Conservation (phyloP, 2,888 invertebrate genomes). For the Melanostoma scalare region DNA sequence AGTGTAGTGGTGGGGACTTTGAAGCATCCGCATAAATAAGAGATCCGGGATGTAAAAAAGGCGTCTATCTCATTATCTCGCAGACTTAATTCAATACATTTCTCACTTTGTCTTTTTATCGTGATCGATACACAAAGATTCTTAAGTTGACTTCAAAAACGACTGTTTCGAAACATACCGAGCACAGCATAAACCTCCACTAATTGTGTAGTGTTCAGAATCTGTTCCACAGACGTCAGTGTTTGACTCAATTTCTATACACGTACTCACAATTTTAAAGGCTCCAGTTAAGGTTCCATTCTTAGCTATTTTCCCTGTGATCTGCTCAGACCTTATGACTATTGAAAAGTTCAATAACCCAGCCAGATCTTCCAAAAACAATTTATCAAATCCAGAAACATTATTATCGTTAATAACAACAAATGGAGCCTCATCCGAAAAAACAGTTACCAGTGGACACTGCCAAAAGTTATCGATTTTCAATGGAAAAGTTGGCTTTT, state of each 20-base stretch:
- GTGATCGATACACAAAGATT: too few relatives aligned
- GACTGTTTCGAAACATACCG: too few relatives aligned
- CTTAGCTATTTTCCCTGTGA: background rate
- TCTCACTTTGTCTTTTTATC: too few relatives aligned
- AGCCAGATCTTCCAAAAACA: slow-evolving; percentile 8
- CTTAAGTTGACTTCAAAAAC: too few relatives aligned
- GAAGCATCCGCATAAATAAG: too few relatives aligned
- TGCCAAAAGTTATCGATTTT: slow-evolving; percentile 20
- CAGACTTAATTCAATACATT: too few relatives aligned
- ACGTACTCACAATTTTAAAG: slow-evolving; percentile 12
- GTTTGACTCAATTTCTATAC: background rate
- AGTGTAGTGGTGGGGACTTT: too few relatives aligned
- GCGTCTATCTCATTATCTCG: too few relatives aligned
- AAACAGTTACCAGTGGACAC: slow-evolving; percentile 4
- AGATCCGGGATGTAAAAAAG: too few relatives aligned
- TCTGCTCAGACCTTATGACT: background rate
- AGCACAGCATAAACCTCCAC: too few relatives aligned
- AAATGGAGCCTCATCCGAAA: slow-evolving; percentile 25
- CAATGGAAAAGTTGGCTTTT: slow-evolving; percentile 24
- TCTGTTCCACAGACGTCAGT: too few relatives aligned
- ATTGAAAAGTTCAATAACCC: background rate
- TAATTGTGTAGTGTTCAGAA: too few relatives aligned
- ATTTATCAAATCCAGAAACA: slow-evolving; percentile 7
- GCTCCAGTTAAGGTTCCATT: slow-evolving; percentile 20
- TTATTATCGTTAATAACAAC: background rate